Percentiles rank a stretch among this genome's conserved stretches.
These are phyloP conservation scores for Hirtodrosophila histrioides DNA, from an alignment of 2,888 invertebrate genomes.

Conservation along the genomic window DNA sequence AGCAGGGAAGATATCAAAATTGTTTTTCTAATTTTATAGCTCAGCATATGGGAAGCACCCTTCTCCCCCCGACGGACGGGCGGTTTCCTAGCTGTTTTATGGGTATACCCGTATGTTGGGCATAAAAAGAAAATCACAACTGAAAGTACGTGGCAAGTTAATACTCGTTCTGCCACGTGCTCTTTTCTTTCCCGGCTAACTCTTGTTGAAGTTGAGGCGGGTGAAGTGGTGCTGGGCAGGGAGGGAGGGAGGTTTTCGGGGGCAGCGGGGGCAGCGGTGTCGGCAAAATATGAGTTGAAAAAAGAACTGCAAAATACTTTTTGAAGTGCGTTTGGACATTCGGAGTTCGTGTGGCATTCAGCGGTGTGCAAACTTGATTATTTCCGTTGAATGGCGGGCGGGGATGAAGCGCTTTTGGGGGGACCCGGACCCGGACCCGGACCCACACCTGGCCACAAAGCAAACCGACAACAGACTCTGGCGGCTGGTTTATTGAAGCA, in stretches of 20 bases:
- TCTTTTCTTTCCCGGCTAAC: slow-evolving; percentile 26
- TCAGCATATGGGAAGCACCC: no score
- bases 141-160: slow-evolving; percentile 20
- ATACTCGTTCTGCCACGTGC: slow-evolving; percentile 21
- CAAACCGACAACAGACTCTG: slow-evolving; percentile 43
- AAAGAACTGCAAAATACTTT: slow-evolving; percentile 61
- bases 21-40: no score
- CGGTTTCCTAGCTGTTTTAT: no score
- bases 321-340: slow-evolving; percentile 64
- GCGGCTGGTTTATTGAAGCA: slow-evolving; percentile 70
- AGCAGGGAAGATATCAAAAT: no score
- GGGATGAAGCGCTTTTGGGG: slow-evolving; percentile 30
- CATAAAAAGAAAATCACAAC: slow-evolving; percentile 4
- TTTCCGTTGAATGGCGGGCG: slow-evolving; percentile 50
- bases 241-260: no score
- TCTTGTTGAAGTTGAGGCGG: slow-evolving; percentile 34
- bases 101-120: not conserved
- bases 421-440: not conserved
- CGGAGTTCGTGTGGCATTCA: slow-evolving; percentile 69
- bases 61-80: no score
- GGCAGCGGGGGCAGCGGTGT: not conserved
- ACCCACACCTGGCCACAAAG: slow-evolving; percentile 18
- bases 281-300: slow-evolving; percentile 45
- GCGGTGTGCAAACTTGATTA: slow-evolving; percentile 71
- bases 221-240: not conserved